A percentile compares a stretch with the other conserved stretches of the same genome.
phyloP scores from a whole-genome alignment of 2,797 vertebrate genomes.

The Leucoraja ocellata region DNA sequence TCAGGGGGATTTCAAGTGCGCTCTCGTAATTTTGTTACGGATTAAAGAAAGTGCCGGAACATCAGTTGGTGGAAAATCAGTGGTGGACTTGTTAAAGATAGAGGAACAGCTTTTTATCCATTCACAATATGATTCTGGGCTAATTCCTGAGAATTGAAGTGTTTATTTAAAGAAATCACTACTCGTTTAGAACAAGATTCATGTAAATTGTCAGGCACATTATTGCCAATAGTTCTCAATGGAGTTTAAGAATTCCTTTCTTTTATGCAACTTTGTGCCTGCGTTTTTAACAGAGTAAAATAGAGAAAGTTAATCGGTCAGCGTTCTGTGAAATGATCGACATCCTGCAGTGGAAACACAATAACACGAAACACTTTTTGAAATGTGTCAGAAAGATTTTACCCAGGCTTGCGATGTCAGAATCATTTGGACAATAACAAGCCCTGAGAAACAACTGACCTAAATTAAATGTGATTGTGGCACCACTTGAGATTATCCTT shows the following conservation, averaged over 20 bases:
- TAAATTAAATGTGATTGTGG: slow-evolving; percentile 13
- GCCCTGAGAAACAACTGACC: slow-evolving; percentile 16
- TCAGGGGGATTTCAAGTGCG: too few relatives aligned
- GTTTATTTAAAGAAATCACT: background rate
- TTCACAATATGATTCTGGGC: background rate
- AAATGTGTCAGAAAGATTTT: background rate
- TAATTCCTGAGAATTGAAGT: background rate
- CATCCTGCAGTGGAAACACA: background rate
- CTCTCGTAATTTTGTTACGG: too few relatives aligned
- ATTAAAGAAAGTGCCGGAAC: too few relatives aligned
- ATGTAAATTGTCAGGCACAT: background rate
- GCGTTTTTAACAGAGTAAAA: too few relatives aligned
- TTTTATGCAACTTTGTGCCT: background rate
- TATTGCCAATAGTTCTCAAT: background rate
- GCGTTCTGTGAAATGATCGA: background rate
- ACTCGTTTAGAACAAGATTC: background rate
- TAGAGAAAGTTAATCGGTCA: background rate
- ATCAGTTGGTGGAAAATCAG: too few relatives aligned
- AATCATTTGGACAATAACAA: background rate
- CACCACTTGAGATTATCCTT: background rate
- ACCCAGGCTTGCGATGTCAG: background rate
- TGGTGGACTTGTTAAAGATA: background rate
- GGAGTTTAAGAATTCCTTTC: background rate
- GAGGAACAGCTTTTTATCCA: background rate
- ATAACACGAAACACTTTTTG: background rate